These are phyloP conservation scores for Alauda arvensis DNA, from an alignment of 2,797 vertebrate genomes.

Conservation along the genomic window DNA sequence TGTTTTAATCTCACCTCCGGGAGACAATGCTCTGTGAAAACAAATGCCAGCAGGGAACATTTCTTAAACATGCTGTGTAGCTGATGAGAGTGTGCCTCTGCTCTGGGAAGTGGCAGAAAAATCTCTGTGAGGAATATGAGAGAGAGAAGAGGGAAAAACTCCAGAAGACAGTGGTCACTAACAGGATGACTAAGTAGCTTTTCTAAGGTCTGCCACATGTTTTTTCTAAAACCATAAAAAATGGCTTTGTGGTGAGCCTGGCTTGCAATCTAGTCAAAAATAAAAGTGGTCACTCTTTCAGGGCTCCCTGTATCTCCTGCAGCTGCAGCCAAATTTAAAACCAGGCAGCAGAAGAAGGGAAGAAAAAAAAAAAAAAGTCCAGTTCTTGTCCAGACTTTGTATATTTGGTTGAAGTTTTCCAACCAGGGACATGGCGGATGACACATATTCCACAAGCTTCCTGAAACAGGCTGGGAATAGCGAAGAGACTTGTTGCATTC, in stretches of 20 bases:
- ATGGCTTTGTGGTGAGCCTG: constrained; percentile 30
- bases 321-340: constrained; percentile 43
- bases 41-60: not conserved
- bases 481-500: not conserved
- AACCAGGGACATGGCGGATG: constrained; percentile 15
- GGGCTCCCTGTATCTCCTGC: constrained; percentile 28
- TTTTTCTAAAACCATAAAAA: constrained; percentile 34
- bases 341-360: not conserved
- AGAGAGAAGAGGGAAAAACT: not conserved
- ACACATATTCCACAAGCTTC: not conserved
- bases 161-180: not conserved
- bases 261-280: constrained; percentile 38
- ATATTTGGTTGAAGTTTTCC: constrained; percentile 52
- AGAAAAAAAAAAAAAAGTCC: fast-evolving
- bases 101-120: not conserved
- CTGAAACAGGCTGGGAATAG: not conserved
- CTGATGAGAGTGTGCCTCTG: not conserved
- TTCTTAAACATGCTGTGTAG: not conserved
- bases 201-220: constrained; percentile 17
- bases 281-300: constrained; percentile 40
- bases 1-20: not conserved
- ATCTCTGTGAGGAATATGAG: not conserved
- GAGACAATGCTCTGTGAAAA: not conserved
- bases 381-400: constrained; percentile 39
- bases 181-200: constrained; percentile 43